These are phyloP conservation scores for Pangasius macronema DNA, from an alignment of 2,797 vertebrate genomes.

Conservation along the genomic window DNA sequence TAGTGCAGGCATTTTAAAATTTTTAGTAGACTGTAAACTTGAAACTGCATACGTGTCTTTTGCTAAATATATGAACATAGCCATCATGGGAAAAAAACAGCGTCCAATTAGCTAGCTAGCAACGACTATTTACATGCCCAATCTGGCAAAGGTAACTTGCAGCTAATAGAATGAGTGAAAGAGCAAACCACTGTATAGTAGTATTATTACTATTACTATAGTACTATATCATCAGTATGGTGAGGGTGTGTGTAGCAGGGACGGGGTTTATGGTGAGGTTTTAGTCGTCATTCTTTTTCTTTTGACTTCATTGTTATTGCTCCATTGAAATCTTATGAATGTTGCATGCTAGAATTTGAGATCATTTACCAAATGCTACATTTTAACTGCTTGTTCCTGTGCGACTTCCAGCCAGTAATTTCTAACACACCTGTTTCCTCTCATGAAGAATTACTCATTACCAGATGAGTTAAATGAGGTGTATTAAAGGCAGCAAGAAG, in stretches of 20 bases:
- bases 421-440: slow-evolving; percentile 21
- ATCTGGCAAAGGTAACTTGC: neutral
- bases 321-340: neutral
- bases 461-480: slow-evolving; percentile 31
- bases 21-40: too few species aligned
- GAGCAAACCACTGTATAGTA: neutral
- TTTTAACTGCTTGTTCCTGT: neutral
- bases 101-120: too few species aligned
- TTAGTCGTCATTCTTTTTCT: neutral
- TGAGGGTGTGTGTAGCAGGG: neutral
- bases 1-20: too few species aligned
- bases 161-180: neutral
- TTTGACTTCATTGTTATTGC: neutral
- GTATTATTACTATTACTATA: neutral
- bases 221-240: neutral
- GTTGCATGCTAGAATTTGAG: neutral
- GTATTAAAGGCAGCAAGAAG: slow-evolving; percentile 27
- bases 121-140: too few species aligned
- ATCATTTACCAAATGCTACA: neutral
- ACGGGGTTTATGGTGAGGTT: neutral
- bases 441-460: slow-evolving; percentile 30
- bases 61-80: too few species aligned
- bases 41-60: too few species aligned
- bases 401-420: neutral
- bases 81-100: too few species aligned